Conservation (phyloP, 1,140 invertebrate genomes). For the Bicyclus anynana region DNA sequence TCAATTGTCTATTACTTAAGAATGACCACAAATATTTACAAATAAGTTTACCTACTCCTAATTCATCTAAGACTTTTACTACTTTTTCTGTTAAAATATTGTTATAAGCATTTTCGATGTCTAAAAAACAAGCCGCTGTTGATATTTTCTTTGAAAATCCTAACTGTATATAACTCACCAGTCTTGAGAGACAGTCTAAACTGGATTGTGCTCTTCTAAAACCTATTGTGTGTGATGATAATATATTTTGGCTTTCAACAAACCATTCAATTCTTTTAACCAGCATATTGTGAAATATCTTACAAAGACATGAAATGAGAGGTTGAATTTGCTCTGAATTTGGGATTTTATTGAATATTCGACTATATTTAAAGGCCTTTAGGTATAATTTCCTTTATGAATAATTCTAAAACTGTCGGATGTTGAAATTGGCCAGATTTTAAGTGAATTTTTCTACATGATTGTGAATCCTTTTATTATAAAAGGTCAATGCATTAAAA, state of each 20-base stretch:
- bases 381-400: too few species aligned
- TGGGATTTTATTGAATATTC: too few species aligned
- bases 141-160: slow-evolving; percentile 17
- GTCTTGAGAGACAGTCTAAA: slow-evolving; percentile 17
- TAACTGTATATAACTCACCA: slow-evolving; percentile 19
- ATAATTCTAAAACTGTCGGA: too few species aligned
- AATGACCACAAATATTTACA: slow-evolving; percentile 4
- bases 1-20: neutral
- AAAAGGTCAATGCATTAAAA: too few species aligned
- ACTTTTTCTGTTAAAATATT: neutral
- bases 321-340: too few species aligned
- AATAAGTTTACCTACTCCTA: neutral
- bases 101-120: neutral
- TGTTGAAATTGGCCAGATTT: too few species aligned
- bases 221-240: slow-evolving; percentile 20
- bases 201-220: slow-evolving; percentile 27
- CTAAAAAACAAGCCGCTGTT: slow-evolving; percentile 16
- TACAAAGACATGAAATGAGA: slow-evolving; percentile 35
- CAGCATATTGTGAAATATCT: slow-evolving; percentile 31
- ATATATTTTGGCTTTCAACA: slow-evolving; percentile 19
- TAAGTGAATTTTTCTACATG: too few species aligned
- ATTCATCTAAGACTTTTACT: neutral
- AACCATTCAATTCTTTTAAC: slow-evolving; percentile 31
- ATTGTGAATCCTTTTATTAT: too few species aligned
- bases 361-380: too few species aligned